Conservation (phyloP, 2,797 vertebrate species). For the Arnoldichthys spilopterus region DNA sequence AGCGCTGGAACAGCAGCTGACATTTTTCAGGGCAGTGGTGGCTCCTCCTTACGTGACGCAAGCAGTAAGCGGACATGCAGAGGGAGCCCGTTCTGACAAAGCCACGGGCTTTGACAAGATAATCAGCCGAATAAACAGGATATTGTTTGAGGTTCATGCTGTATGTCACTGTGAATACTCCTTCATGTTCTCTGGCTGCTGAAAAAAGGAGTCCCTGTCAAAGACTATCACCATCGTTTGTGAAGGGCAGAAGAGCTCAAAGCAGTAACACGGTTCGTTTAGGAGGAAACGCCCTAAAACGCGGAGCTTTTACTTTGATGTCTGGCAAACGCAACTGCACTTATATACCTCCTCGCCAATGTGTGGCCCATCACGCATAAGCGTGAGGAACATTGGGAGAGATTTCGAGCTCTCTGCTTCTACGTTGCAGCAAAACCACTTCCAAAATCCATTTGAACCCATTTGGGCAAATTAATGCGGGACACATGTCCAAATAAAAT, state of each 20-base stretch:
- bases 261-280: not conserved
- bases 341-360: conserved; percentile 1
- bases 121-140: conserved; percentile 50
- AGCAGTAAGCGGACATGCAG: not conserved
- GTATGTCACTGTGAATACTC: conserved; percentile 43
- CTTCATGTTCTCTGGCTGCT: conserved; percentile 47
- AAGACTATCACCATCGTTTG: conserved; percentile 37
- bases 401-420: conserved; percentile 6
- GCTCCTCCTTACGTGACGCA: conserved; percentile 18
- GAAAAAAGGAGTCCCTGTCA: conserved; percentile 47
- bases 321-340: conserved; percentile 5
- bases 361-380: conserved; percentile 8
- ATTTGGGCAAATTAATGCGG: conserved; percentile 42
- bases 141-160: conserved; percentile 34
- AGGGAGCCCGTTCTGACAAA: conserved; percentile 13
- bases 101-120: conserved; percentile 37
- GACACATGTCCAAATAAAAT: conserved; percentile 52
- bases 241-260: conserved; percentile 13
- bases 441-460: conserved; percentile 48
- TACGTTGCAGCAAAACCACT: conserved; percentile 11
- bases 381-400: not conserved
- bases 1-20: conserved; percentile 9
- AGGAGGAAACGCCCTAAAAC: not conserved
- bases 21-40: not conserved
- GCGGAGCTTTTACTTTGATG: not conserved